A percentile compares a stretch with the other conserved stretches of the same genome.
phyloP scores from a whole-genome alignment of 2,113 vertebrate species.

The Naja naja region DNA sequence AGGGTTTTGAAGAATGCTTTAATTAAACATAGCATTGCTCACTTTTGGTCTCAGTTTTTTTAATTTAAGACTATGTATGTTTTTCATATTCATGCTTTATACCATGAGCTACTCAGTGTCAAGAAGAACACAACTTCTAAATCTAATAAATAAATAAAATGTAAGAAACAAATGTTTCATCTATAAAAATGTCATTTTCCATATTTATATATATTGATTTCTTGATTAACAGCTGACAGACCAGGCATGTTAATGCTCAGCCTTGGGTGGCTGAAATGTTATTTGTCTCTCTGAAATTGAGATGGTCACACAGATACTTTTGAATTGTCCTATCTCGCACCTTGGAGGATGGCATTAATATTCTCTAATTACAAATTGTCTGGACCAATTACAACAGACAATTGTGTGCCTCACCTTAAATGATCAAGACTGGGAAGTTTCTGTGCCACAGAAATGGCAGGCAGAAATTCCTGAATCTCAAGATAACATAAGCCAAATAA shows the following conservation, averaged over 20 bases:
- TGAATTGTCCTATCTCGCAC: background rate
- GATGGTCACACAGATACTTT: background rate
- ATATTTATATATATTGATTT: background rate
- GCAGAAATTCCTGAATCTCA: background rate
- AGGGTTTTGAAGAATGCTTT: background rate
- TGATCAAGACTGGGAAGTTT: background rate
- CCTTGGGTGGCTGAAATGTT: background rate
- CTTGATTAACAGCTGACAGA: background rate
- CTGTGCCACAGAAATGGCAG: background rate
- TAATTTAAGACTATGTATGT: background rate
- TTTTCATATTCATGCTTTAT: background rate
- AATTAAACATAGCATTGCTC: background rate
- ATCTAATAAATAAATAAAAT: background rate
- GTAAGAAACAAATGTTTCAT: background rate
- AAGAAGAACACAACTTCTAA: background rate
- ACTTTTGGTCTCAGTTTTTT: background rate
- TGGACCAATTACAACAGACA: background rate
- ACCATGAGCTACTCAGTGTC: background rate
- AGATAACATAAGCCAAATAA: background rate
- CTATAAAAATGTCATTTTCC: background rate
- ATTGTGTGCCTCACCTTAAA: background rate
- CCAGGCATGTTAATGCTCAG: background rate
- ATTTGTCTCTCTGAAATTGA: background rate
- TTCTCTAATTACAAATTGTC: background rate
- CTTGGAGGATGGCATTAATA: background rate